These are phyloP conservation scores for Megaustenia siamemsis DNA, from an alignment of 2,888 invertebrate genomes.

Conservation along the genomic window DNA sequence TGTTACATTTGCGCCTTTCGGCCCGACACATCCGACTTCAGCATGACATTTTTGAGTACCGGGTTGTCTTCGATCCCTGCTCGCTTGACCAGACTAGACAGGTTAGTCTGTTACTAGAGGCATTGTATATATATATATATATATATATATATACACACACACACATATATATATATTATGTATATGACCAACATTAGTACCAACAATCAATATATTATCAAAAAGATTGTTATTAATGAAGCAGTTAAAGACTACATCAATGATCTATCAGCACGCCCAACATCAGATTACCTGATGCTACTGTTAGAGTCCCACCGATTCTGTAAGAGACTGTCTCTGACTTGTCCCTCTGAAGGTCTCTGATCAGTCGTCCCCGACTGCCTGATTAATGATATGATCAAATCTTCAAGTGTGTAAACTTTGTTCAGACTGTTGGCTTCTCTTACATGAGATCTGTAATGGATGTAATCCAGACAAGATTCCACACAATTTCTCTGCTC, in stretches of 20 bases:
- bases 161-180: not conserved
- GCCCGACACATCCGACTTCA: too few relatives aligned
- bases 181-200: not conserved
- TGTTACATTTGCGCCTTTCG: too few relatives aligned
- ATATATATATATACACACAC: too few relatives aligned
- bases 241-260: too few relatives aligned
- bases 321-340: slow-evolving; percentile 34
- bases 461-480: slow-evolving; percentile 40
- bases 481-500: slow-evolving; percentile 28
- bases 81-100: too few relatives aligned
- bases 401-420: slow-evolving; percentile 46
- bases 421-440: slow-evolving; percentile 19
- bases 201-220: too few relatives aligned
- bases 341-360: slow-evolving; percentile 18
- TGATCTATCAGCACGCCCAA: too few relatives aligned
- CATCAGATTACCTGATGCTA: slow-evolving; percentile 30
- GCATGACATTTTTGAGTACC: too few relatives aligned
- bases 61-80: too few relatives aligned
- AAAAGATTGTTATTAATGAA: too few relatives aligned
- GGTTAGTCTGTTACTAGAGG: not conserved
- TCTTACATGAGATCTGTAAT: not conserved
- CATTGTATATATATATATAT: not conserved
- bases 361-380: not conserved
- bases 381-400: slow-evolving; percentile 22
- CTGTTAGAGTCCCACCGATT: slow-evolving; percentile 47